Conservation (phyloP, 2,888 invertebrate species). For the Eupeodes luniger region DNA sequence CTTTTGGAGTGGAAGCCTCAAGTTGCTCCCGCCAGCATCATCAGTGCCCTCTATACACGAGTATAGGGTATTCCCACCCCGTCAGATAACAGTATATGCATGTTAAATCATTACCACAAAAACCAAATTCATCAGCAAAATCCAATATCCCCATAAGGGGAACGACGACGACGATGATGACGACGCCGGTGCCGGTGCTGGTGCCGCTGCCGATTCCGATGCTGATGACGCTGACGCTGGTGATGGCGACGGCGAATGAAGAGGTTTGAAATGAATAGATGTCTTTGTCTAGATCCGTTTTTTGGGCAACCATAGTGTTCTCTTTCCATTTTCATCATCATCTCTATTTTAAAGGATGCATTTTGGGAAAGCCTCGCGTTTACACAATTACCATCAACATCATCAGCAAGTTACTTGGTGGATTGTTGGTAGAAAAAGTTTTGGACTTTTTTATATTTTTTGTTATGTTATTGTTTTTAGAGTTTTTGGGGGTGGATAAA, state of each 20-base stretch:
- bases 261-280: conserved; percentile 31
- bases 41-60: neutral
- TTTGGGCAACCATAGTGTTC: neutral
- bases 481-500: neutral
- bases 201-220: neutral
- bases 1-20: conserved; percentile 56
- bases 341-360: conserved; percentile 28
- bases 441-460: neutral
- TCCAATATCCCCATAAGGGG: conserved; percentile 57
- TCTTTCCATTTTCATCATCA: neutral
- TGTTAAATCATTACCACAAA: conserved; percentile 76
- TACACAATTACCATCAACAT: conserved; percentile 68
- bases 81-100: conserved; percentile 72
- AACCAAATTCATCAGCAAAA: conserved; percentile 76
- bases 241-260: neutral
- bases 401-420: conserved; percentile 63
- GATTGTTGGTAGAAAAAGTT: conserved; percentile 60
- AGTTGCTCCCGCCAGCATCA: conserved; percentile 3
- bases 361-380: conserved; percentile 56
- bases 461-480: neutral
- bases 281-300: conserved; percentile 46
- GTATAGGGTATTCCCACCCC: neutral
- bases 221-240: neutral
- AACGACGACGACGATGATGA: neutral
- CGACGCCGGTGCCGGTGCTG: neutral